Evolutionary conservation across 2,797 vertebrate genomes (phyloP).

Genomic region (Eulemur rubriventer): DNA sequence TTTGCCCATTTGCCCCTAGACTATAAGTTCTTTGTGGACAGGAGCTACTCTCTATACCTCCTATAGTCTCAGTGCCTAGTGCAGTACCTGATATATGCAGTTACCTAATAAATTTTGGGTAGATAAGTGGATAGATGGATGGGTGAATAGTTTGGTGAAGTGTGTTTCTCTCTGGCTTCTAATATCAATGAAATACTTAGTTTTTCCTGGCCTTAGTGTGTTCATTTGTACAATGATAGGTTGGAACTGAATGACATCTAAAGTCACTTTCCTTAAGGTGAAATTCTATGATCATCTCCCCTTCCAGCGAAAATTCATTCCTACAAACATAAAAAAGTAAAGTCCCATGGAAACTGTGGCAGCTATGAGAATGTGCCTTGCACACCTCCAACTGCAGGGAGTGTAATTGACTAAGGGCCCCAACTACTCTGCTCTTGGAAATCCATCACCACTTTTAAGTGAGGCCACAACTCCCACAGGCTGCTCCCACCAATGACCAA

Average conservation of each 20-base stretch:
- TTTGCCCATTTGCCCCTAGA: not conserved
- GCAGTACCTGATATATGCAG: not conserved
- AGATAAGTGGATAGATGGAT: not conserved
- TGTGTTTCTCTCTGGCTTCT: not conserved
- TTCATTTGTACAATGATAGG: not conserved
- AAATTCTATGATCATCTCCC: not conserved
- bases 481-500: not conserved
- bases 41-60: not conserved
- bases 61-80: not conserved
- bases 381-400: not conserved
- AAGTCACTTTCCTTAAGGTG: not conserved
- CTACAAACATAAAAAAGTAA: not conserved
- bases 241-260: not conserved
- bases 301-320: not conserved
- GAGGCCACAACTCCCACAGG: not conserved
- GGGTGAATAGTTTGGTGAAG: not conserved
- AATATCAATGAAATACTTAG: not conserved
- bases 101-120: not conserved
- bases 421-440: not conserved
- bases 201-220: not conserved
- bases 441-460: not conserved
- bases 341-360: not conserved
- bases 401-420: not conserved
- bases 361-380: not conserved
- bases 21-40: not conserved